A percentile compares a stretch with the other conserved stretches of the same genome.
phyloP scores from a whole-genome alignment of 2,797 vertebrate species.

The Cossypha dichroa region DNA sequence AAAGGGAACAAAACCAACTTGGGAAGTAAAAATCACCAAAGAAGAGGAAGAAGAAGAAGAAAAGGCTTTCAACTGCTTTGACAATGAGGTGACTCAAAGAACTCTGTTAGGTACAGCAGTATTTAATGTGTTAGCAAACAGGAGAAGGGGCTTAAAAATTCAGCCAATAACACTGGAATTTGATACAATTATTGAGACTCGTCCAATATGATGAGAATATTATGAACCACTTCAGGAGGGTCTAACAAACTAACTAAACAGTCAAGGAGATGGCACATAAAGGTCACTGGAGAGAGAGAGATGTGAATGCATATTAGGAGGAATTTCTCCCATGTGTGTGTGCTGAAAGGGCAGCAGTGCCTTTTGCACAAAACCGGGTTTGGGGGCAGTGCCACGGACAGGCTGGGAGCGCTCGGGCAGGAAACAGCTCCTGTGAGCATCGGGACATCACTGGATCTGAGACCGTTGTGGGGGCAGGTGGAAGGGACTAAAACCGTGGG shows the following conservation, averaged over 20 bases:
- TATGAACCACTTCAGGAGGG: not conserved
- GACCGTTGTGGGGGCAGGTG: constrained; percentile 6
- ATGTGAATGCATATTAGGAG: not conserved
- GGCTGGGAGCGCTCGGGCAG: not conserved
- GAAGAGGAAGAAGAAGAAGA: constrained; percentile 36
- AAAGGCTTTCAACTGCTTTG: constrained; percentile 58
- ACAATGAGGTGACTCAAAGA: constrained; percentile 50
- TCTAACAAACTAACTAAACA: not conserved
- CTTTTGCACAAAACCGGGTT: not conserved
- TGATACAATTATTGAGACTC: not conserved
- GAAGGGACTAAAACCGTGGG: not conserved
- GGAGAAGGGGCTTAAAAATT: constrained; percentile 8
- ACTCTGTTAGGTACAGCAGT: constrained; percentile 9
- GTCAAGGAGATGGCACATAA: constrained; percentile 19
- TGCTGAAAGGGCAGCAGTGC: constrained; percentile 10
- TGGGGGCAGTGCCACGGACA: not conserved
- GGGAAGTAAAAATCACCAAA: constrained; percentile 56
- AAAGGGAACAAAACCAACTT: constrained; percentile 60
- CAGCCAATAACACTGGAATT: not conserved
- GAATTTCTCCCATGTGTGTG: constrained; percentile 26
- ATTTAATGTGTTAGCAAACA: constrained; percentile 57
- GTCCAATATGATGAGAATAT: not conserved
- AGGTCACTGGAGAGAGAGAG: constrained; percentile 10
- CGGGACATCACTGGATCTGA: not conserved
- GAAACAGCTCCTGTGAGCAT: not conserved